phyloP scores from a whole-genome alignment of 2,113 vertebrate genomes.

The Plotosus lineatus region DNA sequence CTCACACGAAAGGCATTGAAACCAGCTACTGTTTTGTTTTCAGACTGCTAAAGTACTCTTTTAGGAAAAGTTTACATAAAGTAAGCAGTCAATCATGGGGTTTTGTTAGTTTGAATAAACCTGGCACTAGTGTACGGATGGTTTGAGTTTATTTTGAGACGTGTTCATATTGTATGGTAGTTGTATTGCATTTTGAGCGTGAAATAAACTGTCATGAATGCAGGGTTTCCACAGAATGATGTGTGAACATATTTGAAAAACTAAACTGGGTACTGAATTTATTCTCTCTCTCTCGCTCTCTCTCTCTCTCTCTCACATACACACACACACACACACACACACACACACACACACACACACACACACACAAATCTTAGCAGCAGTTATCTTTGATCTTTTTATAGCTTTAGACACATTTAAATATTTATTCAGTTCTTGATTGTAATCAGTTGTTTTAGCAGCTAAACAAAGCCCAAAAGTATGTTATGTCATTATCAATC shows the following conservation, averaged over 20 bases:
- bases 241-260: background rate
- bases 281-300: background rate
- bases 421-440: constrained; percentile 19
- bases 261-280: background rate
- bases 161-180: constrained; percentile 6
- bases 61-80: background rate
- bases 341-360: background rate
- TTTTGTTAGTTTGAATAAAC: background rate
- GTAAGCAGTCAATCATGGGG: background rate
- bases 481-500: background rate
- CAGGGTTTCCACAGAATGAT: background rate
- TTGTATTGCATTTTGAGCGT: background rate
- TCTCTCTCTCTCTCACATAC: background rate
- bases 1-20: no score
- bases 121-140: background rate
- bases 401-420: constrained; percentile 4
- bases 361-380: no score
- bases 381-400: constrained; percentile 13
- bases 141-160: background rate
- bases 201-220: constrained; percentile 1
- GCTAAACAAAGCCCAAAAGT: background rate
- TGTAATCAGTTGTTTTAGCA: background rate
- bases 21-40: background rate
- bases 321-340: background rate
- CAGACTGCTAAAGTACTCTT: background rate